phyloP scores from a whole-genome alignment of 92 coral and sea anemone species.

The Zoanthus sansibaricus region DNA sequence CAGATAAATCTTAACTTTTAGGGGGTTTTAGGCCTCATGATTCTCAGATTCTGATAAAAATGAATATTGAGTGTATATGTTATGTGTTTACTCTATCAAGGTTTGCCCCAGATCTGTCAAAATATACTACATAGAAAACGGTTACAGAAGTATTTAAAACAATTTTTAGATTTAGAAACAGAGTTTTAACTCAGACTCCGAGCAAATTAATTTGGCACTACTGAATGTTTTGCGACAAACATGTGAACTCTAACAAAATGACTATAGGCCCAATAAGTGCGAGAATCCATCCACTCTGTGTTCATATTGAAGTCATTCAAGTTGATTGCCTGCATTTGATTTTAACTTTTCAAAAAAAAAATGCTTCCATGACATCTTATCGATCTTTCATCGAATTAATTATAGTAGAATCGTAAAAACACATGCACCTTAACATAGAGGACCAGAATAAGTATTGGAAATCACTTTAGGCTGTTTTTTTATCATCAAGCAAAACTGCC shows the following conservation, averaged over 20 bases:
- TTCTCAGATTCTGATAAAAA: no score
- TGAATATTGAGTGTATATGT: no score
- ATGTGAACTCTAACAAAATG: constrained; percentile 10
- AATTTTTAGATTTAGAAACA: background rate
- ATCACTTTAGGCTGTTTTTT: background rate
- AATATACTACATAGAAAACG: background rate
- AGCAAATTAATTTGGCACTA: background rate
- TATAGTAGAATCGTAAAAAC: no score
- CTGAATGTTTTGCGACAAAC: background rate
- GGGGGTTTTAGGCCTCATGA: no score
- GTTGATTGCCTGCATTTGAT: no score
- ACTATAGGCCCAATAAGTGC: background rate
- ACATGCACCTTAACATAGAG: background rate
- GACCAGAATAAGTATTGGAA: background rate
- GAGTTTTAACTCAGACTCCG: background rate
- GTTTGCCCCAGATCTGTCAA: background rate
- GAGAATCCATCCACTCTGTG: no score
- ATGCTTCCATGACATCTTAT: no score
- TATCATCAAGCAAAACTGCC: background rate
- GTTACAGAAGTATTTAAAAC: background rate
- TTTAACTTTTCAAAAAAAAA: background rate
- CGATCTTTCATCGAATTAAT: no score
- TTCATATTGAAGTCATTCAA: no score
- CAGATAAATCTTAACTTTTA: no score
- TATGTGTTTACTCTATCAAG: no score